Evolutionary conservation across 2,888 invertebrate species (phyloP), one percentile per base, ranked within the genome.

Genomic region (Clistopyga incitator): DNA sequence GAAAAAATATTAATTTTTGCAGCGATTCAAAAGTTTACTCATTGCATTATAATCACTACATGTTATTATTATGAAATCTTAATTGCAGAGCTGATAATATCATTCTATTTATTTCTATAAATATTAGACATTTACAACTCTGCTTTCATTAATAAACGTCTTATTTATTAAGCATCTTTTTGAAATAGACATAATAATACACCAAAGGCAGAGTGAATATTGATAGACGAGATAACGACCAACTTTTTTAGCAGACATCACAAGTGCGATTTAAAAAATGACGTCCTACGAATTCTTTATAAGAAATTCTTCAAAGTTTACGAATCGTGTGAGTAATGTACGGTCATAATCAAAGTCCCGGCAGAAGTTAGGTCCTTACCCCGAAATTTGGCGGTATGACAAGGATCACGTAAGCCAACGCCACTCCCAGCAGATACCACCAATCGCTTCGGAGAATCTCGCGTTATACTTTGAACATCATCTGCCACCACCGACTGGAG

Each of bases 381-480:
- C 64, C 64, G 38, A 38, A 61, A 20, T 20, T 18, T 38, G 20
- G 34, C 34, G 6, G 34, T 18, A 61, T 61, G 64, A 64, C 64
- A 2, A 38, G 20, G 10, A 18, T 64, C 64, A 64, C 64, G 64
- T 64, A 64, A 38, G 64, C 64, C 59, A 29, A 15, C 34, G 59
- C 6, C 6, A 4, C 29, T 59, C 59, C 59, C 34, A 34, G 10
- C n/a, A 10, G 6, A 8, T 61, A 38, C 20, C 38, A 10, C 42
- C 38, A 11, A 18, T 64, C 64, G 20, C 38, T 34, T 42, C 42
- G 64, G 8, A n/a, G 34, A 61, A 61, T 61, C n/a, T 59, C 29
- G n/a, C 29, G 29, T 54, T 25, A 25, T 11, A 25, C 54, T 23
- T 54, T 10, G 23, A 52, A 25, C 54, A 23, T 54, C 54, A 54